These are phyloP conservation scores for Pelecanoides urinatrix DNA, from an alignment of 2,113 vertebrate genomes.

Conservation along the genomic window DNA sequence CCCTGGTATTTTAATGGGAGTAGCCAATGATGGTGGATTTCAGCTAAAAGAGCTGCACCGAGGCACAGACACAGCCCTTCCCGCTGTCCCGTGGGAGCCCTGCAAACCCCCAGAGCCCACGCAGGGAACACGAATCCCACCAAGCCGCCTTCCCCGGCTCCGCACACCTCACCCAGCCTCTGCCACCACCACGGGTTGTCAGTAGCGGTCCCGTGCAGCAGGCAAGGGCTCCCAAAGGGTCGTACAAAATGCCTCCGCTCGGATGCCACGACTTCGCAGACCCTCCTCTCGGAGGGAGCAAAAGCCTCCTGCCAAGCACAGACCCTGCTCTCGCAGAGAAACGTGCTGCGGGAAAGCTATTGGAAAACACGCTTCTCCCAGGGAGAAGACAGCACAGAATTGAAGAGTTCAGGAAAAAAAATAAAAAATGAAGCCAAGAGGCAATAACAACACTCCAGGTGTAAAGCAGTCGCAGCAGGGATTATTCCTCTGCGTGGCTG, in stretches of 20 bases:
- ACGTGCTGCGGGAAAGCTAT: background rate
- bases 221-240: background rate
- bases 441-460: background rate
- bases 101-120: background rate
- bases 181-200: background rate
- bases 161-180: background rate
- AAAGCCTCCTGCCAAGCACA: background rate
- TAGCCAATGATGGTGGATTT: background rate
- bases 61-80: background rate
- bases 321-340: background rate
- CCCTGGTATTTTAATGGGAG: background rate
- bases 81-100: background rate
- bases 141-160: background rate
- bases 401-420: background rate
- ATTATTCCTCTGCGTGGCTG: background rate
- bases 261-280: background rate
- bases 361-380: background rate
- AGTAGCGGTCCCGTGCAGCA: fast-evolving
- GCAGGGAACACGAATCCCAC: fast-evolving
- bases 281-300: background rate
- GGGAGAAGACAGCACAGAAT: background rate
- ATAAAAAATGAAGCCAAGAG: background rate
- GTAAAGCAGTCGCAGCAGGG: background rate
- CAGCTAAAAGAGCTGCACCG: fast-evolving
- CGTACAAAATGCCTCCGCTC: fast-evolving